Conservation (phyloP, 2,888 invertebrate genomes). For the Pantelozetes paolii region DNA sequence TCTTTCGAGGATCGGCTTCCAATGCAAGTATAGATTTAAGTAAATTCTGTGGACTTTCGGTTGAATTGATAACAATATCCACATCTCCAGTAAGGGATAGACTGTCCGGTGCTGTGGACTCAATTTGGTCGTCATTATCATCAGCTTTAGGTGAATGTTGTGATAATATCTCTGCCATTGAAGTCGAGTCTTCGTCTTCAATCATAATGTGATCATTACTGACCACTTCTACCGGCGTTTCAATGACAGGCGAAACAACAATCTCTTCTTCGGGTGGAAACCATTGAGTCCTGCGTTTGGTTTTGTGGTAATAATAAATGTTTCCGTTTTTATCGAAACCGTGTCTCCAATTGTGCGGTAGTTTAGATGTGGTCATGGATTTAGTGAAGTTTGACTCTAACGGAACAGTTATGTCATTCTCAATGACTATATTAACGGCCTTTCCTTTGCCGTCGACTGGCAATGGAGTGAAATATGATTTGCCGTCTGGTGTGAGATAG, state of each 20-base stretch:
- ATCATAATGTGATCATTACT: not conserved
- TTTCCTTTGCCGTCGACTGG: constrained; percentile 29
- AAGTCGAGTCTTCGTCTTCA: not conserved
- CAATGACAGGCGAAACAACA: not conserved
- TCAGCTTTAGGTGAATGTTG: constrained; percentile 2
- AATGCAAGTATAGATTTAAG: constrained; percentile 12
- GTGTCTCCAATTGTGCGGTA: constrained; percentile 66
- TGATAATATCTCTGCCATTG: not conserved
- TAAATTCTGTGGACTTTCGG: not conserved
- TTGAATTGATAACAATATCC: not conserved
- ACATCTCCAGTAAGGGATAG: not conserved
- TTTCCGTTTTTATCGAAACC: constrained; percentile 75
- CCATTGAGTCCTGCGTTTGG: constrained; percentile 56
- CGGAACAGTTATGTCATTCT: constrained; percentile 35
- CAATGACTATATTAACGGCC: constrained; percentile 11
- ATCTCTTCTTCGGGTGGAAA: constrained; percentile 51
- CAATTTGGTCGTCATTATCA: not conserved
- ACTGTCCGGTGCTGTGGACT: not conserved
- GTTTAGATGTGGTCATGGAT: not conserved
- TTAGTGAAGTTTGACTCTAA: constrained; percentile 25
- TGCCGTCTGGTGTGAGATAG: constrained; percentile 32
- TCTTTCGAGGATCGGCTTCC: constrained; percentile 42
- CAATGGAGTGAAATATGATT: constrained; percentile 40
- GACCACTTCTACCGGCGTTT: not conserved
- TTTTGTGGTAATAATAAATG: constrained; percentile 79